These are phyloP conservation scores for Philotrypesis tridentata DNA, from an alignment of 1,140 invertebrate species.

Conservation along the genomic window DNA sequence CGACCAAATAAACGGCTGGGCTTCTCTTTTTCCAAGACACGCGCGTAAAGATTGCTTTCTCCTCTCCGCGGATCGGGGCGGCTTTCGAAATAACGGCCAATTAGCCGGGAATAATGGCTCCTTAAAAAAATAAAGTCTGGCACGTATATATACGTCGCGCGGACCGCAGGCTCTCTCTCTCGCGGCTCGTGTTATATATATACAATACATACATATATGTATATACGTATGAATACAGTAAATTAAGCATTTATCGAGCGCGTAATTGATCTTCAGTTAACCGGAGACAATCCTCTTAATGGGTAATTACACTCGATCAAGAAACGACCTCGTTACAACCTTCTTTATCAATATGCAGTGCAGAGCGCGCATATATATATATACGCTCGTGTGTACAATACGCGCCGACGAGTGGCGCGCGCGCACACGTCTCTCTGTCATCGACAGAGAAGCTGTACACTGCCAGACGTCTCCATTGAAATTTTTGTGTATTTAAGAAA, in stretches of 20 bases:
- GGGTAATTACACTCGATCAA: constrained; percentile 41
- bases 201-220: neutral
- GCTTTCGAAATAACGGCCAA: neutral
- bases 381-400: too few species aligned
- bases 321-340: constrained; percentile 37
- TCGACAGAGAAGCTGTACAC: neutral
- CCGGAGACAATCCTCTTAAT: constrained; percentile 30
- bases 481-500: neutral
- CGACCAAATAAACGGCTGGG: neutral
- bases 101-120: too few species aligned
- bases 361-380: too few species aligned
- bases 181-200: too few species aligned
- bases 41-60: neutral
- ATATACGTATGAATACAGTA: neutral
- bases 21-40: too few species aligned
- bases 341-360: constrained; percentile 37
- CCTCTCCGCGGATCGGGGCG: too few species aligned
- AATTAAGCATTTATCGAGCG: constrained; percentile 22
- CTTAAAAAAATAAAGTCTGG: neutral
- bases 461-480: neutral
- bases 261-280: constrained; percentile 41
- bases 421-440: too few species aligned
- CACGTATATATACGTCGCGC: neutral
- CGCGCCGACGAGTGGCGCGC: too few species aligned
- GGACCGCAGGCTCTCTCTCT: too few species aligned